phyloP scores from a whole-genome alignment of 2,113 vertebrate species.

The Malaclemys terrapin region DNA sequence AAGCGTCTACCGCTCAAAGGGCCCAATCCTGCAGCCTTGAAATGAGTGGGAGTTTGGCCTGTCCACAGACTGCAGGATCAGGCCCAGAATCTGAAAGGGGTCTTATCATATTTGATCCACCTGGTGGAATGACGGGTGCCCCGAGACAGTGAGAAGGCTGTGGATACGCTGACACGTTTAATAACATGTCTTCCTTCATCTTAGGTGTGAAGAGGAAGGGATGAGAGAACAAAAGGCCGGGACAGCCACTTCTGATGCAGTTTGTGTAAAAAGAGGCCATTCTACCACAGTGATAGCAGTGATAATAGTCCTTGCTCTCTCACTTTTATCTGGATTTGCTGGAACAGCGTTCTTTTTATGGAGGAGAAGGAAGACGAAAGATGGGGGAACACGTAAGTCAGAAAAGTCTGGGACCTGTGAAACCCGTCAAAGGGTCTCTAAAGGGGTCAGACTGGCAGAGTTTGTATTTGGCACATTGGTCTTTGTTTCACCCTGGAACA shows the following conservation, averaged over 20 bases:
- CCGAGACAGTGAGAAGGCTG: background rate
- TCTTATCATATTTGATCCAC: background rate
- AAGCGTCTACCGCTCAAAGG: background rate
- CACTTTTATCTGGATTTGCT: fast-evolving
- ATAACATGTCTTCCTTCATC: background rate
- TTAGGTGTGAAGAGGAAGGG: background rate
- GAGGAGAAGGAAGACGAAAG: fast-evolving
- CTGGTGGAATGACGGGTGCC: background rate
- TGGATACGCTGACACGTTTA: background rate
- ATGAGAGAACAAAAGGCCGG: background rate
- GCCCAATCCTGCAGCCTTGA: background rate
- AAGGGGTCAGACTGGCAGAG: background rate
- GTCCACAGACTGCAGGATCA: background rate
- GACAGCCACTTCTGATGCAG: background rate
- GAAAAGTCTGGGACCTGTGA: background rate
- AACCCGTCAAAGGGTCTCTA: background rate
- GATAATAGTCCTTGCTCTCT: background rate
- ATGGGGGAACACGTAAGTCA: fast-evolving
- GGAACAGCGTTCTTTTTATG: background rate
- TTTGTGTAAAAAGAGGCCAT: background rate
- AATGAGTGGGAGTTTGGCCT: background rate
- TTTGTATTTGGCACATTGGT: background rate
- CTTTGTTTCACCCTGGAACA: background rate
- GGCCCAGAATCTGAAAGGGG: background rate
- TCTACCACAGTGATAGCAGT: fast-evolving